Percentiles rank a stretch among this genome's conserved stretches.
These are phyloP conservation scores for Cygnus olor DNA, from an alignment of 2,797 vertebrate species.

Conservation along the genomic window DNA sequence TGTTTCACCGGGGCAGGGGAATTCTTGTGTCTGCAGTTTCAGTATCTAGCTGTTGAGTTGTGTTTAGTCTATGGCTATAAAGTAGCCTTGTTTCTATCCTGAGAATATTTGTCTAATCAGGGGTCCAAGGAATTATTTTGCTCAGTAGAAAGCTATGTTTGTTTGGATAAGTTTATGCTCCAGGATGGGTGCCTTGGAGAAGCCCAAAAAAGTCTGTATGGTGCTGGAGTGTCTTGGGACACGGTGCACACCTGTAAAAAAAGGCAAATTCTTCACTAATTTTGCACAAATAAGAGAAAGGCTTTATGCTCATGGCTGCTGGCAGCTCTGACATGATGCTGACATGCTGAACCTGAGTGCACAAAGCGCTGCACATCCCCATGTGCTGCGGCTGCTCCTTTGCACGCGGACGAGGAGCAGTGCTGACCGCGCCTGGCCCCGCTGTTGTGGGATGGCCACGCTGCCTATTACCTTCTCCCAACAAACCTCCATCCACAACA, in stretches of 20 bases:
- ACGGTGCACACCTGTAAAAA: neutral
- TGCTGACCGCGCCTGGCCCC: neutral
- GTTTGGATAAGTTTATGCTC: neutral
- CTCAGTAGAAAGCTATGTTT: conserved; percentile 28
- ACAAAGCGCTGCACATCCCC: fast-evolving
- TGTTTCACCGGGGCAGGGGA: neutral
- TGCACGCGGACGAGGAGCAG: fast-evolving
- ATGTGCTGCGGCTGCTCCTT: fast-evolving
- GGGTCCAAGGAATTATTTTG: neutral
- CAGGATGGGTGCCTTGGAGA: neutral
- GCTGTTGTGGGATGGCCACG: fast-evolving
- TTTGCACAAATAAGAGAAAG: neutral
- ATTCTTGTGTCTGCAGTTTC: conserved; percentile 6
- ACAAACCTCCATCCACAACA: fast-evolving
- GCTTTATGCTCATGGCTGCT: neutral
- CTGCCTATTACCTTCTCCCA: neutral
- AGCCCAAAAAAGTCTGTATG: neutral
- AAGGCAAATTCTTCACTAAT: neutral
- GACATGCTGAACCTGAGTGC: neutral
- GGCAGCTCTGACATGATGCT: neutral
- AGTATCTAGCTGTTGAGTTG: neutral
- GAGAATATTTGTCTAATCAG: conserved; percentile 33
- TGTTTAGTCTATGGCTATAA: conserved; percentile 61
- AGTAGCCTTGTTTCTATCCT: conserved; percentile 59
- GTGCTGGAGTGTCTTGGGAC: neutral